Base-by-base conservation (phyloP, 2,797 vertebrate species). In the Sebastolobus alascanus region DNA sequence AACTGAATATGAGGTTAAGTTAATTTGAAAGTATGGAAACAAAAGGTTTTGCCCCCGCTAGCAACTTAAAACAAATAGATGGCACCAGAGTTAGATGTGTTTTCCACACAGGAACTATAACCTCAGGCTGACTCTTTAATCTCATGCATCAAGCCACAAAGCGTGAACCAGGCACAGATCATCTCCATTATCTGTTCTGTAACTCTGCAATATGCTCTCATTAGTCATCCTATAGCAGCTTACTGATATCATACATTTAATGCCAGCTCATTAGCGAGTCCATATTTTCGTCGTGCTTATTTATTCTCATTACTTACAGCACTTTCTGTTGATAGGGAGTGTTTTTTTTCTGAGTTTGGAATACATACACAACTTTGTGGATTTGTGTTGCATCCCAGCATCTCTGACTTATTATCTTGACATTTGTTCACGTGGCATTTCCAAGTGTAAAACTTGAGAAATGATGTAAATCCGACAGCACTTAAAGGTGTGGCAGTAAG, bases 221-320 rank as follows among this genome's bases (percentile, higher is more conserved):
- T 87, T 87, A 85, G 71, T 84, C 79, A 68, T 68, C 70, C 71
- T 66, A 60, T 60, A 75, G 75, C 65, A 86, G 75, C 67, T 70
- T 75, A 69, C 69, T 86, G 71, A 82, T 70, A 75, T 79, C 38
- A 65, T 73, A 40, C 52, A 37, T 50, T 73, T 20, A 58, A 29
- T n/a, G 63, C 66, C 83, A 85, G 76, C 76, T 89, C 77, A 66
- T 88, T 87, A 84, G 40, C 50, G 52, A 29, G 60, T 61, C 40
- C 37, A 31, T 78, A 54, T 83, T 84, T 80, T 68, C 12, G 3
- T 5, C 0, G 1, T 38, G 7, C 12, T 73, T 76, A 68, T 75
- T 81, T 58, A 77, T 73, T 33, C 35, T 77, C 29, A 60, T 74
- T 78, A 52, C 35, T 54, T 27, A 25, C 16, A 12, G 18, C 7